These are phyloP conservation scores for Micropoecilia bifurca DNA, from an alignment of 2,797 vertebrate genomes.

Conservation along the genomic window DNA sequence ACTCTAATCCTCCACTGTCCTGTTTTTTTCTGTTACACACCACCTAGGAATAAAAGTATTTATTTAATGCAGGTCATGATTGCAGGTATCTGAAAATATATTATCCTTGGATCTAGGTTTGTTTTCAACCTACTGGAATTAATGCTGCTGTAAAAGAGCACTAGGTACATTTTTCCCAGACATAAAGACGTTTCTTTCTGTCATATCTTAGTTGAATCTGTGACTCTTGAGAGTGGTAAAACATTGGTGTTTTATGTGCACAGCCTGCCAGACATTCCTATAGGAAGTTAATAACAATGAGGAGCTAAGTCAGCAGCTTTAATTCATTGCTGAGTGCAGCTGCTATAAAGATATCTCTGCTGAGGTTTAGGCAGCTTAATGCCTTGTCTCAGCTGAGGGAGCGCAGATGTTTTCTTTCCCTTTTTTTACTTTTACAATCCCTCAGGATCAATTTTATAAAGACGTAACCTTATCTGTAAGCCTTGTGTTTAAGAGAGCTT, in stretches of 20 bases:
- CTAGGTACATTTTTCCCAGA: constrained; percentile 14
- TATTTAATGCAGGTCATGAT: constrained; percentile 21
- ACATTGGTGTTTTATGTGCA: constrained; percentile 53
- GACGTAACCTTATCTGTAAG: constrained; percentile 52
- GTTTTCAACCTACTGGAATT: background rate
- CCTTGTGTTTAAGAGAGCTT: constrained; percentile 35
- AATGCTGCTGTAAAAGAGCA: background rate
- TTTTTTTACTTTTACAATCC: constrained; percentile 50
- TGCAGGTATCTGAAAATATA: constrained; percentile 54
- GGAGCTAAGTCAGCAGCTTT: constrained; percentile 61
- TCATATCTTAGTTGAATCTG: constrained; percentile 35
- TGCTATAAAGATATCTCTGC: constrained; percentile 63
- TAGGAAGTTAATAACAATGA: constrained; percentile 69
- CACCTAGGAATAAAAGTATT: constrained; percentile 38
- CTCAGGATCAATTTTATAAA: constrained; percentile 53
- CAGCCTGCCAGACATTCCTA: constrained; percentile 53
- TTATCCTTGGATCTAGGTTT: constrained; percentile 44
- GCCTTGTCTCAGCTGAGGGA: constrained; percentile 42
- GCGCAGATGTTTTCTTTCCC: constrained; percentile 43
- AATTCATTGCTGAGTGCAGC: constrained; percentile 62
- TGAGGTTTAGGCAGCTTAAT: constrained; percentile 70
- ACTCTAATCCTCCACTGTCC: constrained; percentile 36
- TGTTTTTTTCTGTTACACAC: constrained; percentile 10
- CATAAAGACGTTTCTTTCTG: background rate
- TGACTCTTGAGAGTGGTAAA: constrained; percentile 29